Base-by-base conservation (phyloP, 2,888 invertebrate species). In the Biston stratarius region DNA sequence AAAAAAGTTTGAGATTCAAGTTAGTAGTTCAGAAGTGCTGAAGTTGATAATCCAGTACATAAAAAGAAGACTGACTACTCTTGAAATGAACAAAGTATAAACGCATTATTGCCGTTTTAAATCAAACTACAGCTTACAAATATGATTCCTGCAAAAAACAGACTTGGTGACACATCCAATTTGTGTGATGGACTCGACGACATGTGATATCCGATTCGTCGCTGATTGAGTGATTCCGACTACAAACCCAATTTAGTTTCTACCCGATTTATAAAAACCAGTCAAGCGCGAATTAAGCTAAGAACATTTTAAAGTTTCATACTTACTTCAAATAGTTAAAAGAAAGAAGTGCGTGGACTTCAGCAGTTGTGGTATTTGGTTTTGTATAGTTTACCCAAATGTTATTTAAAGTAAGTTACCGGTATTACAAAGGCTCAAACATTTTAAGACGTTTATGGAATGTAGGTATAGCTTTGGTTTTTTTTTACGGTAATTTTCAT, bases 161-260 rank as follows among this genome's bases (percentile, higher is more conserved):
- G 72, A 78, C 77, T 75, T 74, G 77, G 77, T 85, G 84, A 85
- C 84, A 85, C 82, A 83, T 87, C 83, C 87, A 87, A 88, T 88
- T 86, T 78, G 76, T 78, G 84, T 89, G 89, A 89, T 90, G 87
- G 88, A 86, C 84, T 88, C 81, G 83, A 84, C 84, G 82, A 67
- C 71, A 70, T 59, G 82, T 77, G 78, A 80, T 81, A 82, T 81
- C 83, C 85, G 79, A 81, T 76, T 77, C 82, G 83, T 81, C 83
- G 83, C 83, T 85, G 87, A 88, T 87, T 88, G 86, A 88, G 86
- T 82, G 83, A 84, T 85, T 86, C 82, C 81, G 70, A 74, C 80
- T 83, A 83, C 83, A 86, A 88, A 88, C 81, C 84, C 86, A 80
- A 87, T 88, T 87, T 84, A 82, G 81, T 79, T 75, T 81, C 57